These are phyloP conservation scores for Pelvicachromis taeniatus DNA, from an alignment of 2,113 vertebrate species.

Conservation along the genomic window DNA sequence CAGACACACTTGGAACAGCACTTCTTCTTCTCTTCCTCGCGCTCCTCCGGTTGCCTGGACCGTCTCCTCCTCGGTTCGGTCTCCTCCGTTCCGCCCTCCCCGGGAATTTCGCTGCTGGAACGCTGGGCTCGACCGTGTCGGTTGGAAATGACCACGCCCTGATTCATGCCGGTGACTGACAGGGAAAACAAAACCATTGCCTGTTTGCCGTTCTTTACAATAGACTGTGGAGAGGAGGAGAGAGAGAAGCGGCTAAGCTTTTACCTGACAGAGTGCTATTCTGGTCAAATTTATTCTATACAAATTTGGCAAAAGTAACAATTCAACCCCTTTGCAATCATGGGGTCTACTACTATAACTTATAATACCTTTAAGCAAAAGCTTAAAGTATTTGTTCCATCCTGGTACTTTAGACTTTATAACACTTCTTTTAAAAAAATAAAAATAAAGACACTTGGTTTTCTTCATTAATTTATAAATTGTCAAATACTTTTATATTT, in stretches of 20 bases:
- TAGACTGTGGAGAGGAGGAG: slow-evolving; percentile 71
- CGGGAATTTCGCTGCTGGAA: slow-evolving; percentile 66
- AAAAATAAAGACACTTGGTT: neutral
- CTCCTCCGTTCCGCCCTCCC: slow-evolving; percentile 74
- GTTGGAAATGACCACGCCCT: slow-evolving; percentile 82
- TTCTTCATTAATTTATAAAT: no score
- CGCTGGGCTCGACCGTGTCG: slow-evolving; percentile 73
- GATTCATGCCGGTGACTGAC: slow-evolving; percentile 88
- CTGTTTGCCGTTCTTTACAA: slow-evolving; percentile 86
- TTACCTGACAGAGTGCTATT: neutral
- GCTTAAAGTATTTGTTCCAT: neutral
- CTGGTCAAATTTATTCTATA: neutral
- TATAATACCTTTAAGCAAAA: neutral
- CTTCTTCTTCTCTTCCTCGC: slow-evolving; percentile 74
- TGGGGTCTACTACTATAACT: neutral
- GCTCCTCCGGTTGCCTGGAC: slow-evolving; percentile 47
- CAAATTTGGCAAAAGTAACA: neutral
- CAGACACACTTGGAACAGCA: slow-evolving; percentile 83
- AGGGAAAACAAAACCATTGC: slow-evolving; percentile 95
- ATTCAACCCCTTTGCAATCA: neutral
- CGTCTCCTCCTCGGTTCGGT: slow-evolving; percentile 71
- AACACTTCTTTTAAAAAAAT: neutral
- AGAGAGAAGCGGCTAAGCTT: neutral
- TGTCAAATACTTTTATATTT: no score
- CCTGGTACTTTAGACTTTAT: neutral